These are phyloP conservation scores for Cirrhinus molitorella DNA, from an alignment of 2,797 vertebrate species.

Conservation along the genomic window DNA sequence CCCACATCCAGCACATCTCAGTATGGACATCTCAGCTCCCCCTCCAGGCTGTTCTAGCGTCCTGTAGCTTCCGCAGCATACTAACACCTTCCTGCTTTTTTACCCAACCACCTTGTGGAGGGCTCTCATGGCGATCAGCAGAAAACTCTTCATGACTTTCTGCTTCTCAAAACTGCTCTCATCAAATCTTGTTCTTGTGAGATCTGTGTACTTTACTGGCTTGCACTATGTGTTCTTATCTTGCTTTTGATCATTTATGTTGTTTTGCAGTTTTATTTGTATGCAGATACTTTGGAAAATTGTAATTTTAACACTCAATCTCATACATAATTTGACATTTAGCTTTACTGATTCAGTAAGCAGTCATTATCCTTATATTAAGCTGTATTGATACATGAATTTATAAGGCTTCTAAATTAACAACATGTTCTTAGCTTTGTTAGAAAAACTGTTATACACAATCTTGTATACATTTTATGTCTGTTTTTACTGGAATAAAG, in stretches of 20 bases:
- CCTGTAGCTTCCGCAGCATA: neutral
- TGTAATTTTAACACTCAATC: neutral
- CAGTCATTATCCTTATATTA: neutral
- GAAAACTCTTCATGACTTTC: neutral
- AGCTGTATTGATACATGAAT: neutral
- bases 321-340: neutral
- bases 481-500: neutral
- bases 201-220: too few species aligned
- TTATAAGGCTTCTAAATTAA: neutral
- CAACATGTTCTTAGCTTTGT: neutral
- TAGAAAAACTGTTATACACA: neutral
- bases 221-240: neutral
- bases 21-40: conserved; percentile 2
- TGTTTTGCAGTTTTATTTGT: neutral
- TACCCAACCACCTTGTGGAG: neutral
- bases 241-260: neutral
- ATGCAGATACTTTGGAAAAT: neutral
- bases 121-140: neutral
- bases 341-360: neutral
- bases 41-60: neutral
- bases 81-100: conserved; percentile 12
- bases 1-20: conserved; percentile 14
- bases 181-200: too few species aligned
- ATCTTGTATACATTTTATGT: neutral
- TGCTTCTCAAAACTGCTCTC: neutral